Evolutionary conservation across 2,113 vertebrate genomes (phyloP), one percentile per base, ranked within the genome.

Genomic region (Ranitomeya variabilis): DNA sequence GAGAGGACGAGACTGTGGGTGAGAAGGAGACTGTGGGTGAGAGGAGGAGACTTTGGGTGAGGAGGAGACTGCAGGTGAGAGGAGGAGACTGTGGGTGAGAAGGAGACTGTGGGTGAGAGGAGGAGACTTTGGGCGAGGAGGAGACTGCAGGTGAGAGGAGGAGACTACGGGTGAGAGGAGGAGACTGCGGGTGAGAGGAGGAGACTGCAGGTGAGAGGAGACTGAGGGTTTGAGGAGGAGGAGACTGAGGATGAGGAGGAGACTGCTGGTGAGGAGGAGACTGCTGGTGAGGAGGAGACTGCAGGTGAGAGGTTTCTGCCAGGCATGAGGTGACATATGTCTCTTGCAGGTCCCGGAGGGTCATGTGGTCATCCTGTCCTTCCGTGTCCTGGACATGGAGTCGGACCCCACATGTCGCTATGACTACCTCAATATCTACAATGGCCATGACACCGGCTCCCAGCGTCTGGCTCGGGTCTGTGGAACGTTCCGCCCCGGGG

Each of bases 311-410:
- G 69, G 26, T 45, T 13, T 74, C 31, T 45, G 31, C 71, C 19
- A 10, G 31, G 3, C 10, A 18, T 45, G 15, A 10, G 9, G 16
- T 76, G 73, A 51, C 73, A 1, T 51, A 7, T 77, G 0, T 21
- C 21, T 88, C 26, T 5, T 21, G 0, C 92, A 98, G 97, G 97
- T 97, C 16, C 96, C 97, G 0, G 95, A 96, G 78, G 95, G 94
- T 26, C 96, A 97, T 18, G 95, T 97, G 88, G 97, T 97, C 87
- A 96, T 96, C 93, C 92, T 98, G 14, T 96, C 96, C 62, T 98
- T 98, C 92, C 95, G 97, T 74, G 93, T 98, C 85, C 96, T 97
- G 2, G 97, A 98, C 93, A 86, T 98, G 92, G 97, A 98, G 91
- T 94, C 96, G 0, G 96, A 97, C 91, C 94, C 97, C 21, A 92